Evolutionary conservation across 2,113 vertebrate genomes (phyloP).

Genomic region (Lamprologus ornatipinnis): DNA sequence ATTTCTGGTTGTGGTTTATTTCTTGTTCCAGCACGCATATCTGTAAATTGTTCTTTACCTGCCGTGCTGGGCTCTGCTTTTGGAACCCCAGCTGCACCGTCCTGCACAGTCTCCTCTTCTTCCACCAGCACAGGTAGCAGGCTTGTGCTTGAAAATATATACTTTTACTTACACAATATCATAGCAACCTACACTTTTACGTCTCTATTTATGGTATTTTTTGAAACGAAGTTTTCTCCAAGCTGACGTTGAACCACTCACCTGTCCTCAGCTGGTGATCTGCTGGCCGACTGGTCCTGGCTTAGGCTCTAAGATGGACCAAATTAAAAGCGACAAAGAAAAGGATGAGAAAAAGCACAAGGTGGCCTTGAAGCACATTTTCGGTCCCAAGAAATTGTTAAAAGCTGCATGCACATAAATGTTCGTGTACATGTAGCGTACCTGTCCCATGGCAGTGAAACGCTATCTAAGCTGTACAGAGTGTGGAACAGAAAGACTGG

Average conservation of each 20-base stretch:
- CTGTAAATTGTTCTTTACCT: slow-evolving; percentile 31
- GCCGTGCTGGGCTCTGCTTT: neutral
- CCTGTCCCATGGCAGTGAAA: slow-evolving; percentile 53
- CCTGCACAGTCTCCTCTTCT: slow-evolving; percentile 57
- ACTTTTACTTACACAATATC: neutral
- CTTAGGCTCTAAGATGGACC: slow-evolving; percentile 47
- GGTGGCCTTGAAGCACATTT: neutral
- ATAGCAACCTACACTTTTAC: neutral
- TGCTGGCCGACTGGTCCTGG: slow-evolving; percentile 33
- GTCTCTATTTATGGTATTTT: neutral
- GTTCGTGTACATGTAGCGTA: neutral
- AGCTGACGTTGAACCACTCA: slow-evolving; percentile 16
- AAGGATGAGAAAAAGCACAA: neutral
- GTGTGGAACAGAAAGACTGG: slow-evolving; percentile 1
- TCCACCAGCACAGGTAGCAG: slow-evolving; percentile 65
- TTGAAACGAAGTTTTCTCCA: neutral
- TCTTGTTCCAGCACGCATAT: neutral
- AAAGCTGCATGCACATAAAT: neutral
- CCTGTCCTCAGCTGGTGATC: slow-evolving; percentile 54
- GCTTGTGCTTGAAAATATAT: slow-evolving; percentile 27
- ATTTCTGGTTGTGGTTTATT: neutral
- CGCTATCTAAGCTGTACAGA: neutral
- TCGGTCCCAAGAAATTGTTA: neutral
- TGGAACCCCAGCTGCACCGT: slow-evolving; percentile 3
- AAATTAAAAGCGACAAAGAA: neutral